Evolutionary conservation across 2,888 invertebrate species (phyloP), one percentile per base, ranked within the genome.

Genomic region (Lycaena phlaeas): DNA sequence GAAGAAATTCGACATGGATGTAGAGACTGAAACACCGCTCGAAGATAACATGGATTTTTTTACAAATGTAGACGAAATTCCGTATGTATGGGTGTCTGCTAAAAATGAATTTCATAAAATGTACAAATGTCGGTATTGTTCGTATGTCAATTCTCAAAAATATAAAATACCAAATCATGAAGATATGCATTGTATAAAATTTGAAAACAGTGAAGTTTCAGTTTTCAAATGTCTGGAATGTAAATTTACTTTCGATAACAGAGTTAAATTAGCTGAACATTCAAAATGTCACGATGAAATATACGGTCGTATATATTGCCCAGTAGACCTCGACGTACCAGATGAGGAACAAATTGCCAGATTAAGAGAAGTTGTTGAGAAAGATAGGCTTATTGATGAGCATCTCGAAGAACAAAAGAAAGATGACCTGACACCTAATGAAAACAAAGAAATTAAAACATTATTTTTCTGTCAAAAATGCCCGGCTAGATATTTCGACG

Each of bases 101-200:
- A 88, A 88, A 45, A 90, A 89, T 9, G 88, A 89, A 40, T 89
- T 92, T 45, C 88, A 89, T 38, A 94, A 94, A 74, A 92, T 95
- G 90, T 91, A 90, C 64, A 92, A 93, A 63, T 96, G 95, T 63
- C 87, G 92, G 18, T 91, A 88, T 63, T 95, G 95, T 63, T 94
- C 95, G 0, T 93, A 93, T 64, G 91, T 94, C 9, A 93, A 93
- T 61, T 85, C 90, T n/a, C 86, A 93, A 37, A 90, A 92, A 57
- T 89, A 90, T 30, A 93, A 93, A 66, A 90, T 95, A 43, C 89
- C 90, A 18, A 92, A 93, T 56, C 95, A 96, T 68, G 94, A 95
- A 67, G 89, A 90, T 62, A 92, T 94, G 87, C 94, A 94, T 66
- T 85, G 71, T 40, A 61, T 76, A 25, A 55, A 64, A 31, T 76